Base-by-base conservation (phyloP, 1,140 invertebrate species). In the Drosophila mauritiana region DNA sequence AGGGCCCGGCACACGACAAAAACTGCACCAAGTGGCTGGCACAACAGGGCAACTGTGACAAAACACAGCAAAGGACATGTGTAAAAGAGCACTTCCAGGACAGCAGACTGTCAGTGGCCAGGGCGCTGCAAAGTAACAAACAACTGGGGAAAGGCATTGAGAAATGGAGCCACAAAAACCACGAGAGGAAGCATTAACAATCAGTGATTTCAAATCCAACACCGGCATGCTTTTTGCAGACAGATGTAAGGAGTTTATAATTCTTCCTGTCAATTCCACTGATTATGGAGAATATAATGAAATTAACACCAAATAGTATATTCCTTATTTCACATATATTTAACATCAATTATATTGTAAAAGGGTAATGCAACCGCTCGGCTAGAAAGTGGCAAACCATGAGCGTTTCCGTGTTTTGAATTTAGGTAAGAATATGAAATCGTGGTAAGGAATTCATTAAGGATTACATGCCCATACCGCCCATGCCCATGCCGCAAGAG, bases 11-110 rank as follows among this genome's bases (percentile, higher is more conserved):
- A n/a, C 17, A 17, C 54, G 22, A 39, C 12, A 61, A 67, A 59
- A 77, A 75, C 55, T 43, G 46, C 40, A 77, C 77, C 74, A 69
- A 78, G 73, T 78, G 75, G 75, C 63, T 78, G 69, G 63, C 69
- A 46, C 54, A 63, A 80, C 54, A 49, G 39, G 51, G 67, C 48
- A 22, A 63, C 25, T 59, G 59, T 42, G 54, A 65, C 63, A 67
- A 36, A 65, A 46, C 52, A 75, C 42, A 75, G 70, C 70, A 61
- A 53, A 75, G 67, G 68, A 78, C 79, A 82, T 82, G 73, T 74
- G 75, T 73, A 64, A 51, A 42, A 37, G 59, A 57, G 36, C 52
- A 34, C 43, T 57, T 74, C 54, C 57, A 37, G 72, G 56, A 46
- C 65, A 42, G 46, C 67, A 59, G 46, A 73, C 67, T 61, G 55